Evolutionary conservation across 2,113 vertebrate species (phyloP).

Genomic region (Cottus gobio): DNA sequence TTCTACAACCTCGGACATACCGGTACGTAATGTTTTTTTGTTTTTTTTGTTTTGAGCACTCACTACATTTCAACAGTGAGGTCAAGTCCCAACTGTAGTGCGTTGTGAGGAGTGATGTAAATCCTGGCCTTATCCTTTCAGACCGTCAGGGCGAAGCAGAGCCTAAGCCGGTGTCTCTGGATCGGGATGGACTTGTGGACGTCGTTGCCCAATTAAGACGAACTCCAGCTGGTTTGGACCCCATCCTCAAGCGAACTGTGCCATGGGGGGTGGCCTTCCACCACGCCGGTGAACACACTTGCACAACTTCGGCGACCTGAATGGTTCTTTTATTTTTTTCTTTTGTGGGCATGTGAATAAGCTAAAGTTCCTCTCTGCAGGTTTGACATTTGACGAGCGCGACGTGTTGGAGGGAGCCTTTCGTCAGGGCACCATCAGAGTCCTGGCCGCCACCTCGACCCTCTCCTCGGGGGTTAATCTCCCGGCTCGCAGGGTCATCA

Average conservation of each 20-base stretch:
- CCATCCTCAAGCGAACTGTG: constrained; percentile 89
- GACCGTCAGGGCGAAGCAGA: constrained; percentile 49
- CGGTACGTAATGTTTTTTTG: constrained; percentile 45
- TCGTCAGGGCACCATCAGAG: constrained; percentile 88
- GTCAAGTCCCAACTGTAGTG: not conserved
- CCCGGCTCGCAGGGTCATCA: constrained; percentile 95
- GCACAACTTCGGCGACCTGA: not conserved
- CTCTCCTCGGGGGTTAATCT: constrained; percentile 97
- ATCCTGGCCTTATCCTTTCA: constrained; percentile 37
- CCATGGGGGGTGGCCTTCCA: constrained; percentile 96
- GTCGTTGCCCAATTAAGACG: constrained; percentile 90
- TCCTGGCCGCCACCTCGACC: constrained; percentile 94
- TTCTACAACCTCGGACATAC: constrained; percentile 87
- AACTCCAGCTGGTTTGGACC: constrained; percentile 90
- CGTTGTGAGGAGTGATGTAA: not conserved
- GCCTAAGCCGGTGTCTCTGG: constrained; percentile 80
- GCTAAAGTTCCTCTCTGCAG: constrained; percentile 69
- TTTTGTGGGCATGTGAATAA: not conserved
- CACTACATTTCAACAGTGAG: not conserved
- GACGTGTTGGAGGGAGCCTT: constrained; percentile 95
- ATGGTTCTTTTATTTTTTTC: not conserved
- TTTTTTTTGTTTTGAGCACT: not conserved
- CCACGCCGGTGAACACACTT: constrained; percentile 89
- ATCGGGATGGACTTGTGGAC: constrained; percentile 85
- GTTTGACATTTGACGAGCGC: constrained; percentile 96